A percentile compares a stretch with the other conserved stretches of the same genome.
Conservation (phyloP, 1,140 invertebrate species). For the Megathymus violae region DNA sequence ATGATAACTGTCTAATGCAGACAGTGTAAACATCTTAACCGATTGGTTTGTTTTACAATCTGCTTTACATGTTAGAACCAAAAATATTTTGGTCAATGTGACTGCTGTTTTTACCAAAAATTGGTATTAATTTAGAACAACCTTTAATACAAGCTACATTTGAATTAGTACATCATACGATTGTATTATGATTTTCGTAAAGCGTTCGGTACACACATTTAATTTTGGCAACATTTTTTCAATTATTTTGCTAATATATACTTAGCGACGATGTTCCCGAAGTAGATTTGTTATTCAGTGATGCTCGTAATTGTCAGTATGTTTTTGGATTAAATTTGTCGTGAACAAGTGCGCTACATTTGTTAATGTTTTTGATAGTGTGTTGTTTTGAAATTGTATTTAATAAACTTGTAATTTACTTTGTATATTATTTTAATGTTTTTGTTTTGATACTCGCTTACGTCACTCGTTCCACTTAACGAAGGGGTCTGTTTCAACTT, state of each 20-base stretch:
- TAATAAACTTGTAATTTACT: conserved; percentile 1
- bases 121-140: no score
- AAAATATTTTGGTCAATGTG: conserved; percentile 7
- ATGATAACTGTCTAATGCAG: conserved; percentile 29
- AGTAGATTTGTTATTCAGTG: background rate
- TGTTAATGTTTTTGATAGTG: conserved; percentile 3
- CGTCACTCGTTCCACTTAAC: no score
- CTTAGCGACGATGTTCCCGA: no score
- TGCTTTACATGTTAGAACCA: conserved; percentile 29
- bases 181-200: no score
- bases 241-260: no score
- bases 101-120: no score
- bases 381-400: background rate
- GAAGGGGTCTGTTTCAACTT: no score
- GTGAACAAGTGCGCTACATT: background rate
- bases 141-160: no score
- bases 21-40: background rate
- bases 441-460: no score
- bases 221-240: no score
- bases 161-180: no score
- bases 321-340: background rate
- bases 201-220: no score
- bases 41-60: conserved; percentile 2
- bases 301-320: background rate
- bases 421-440: background rate